Evolutionary conservation across 2,113 vertebrate genomes (phyloP).

Genomic region (human (Homo sapiens)): DNA sequence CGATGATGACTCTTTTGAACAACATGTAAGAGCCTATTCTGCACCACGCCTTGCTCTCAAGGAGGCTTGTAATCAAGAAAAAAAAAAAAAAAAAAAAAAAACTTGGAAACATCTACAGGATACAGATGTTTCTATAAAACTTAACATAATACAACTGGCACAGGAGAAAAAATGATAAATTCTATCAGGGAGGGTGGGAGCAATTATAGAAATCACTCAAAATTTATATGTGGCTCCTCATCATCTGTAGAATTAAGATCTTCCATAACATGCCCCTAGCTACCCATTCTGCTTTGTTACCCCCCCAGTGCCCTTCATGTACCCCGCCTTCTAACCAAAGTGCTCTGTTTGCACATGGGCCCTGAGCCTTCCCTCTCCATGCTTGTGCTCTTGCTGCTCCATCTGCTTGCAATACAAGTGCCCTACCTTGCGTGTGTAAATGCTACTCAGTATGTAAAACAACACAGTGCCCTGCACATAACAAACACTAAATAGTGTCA

Average conservation of each 20-base stretch:
- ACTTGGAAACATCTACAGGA: not conserved
- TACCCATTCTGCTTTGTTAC: not conserved
- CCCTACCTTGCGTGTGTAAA: not conserved
- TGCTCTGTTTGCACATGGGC: not conserved
- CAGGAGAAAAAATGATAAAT: not conserved
- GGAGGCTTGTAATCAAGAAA: not conserved
- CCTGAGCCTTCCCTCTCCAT: not conserved
- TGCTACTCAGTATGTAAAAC: not conserved
- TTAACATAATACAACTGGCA: not conserved
- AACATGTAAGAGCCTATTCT: not conserved
- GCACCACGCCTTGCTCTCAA: not conserved
- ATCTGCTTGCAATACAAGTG: not conserved
- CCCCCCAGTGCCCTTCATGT: fast-evolving
- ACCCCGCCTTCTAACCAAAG: not conserved
- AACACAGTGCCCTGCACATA: not conserved
- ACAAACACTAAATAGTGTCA: not conserved
- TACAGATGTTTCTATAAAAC: not conserved
- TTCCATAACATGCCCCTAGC: not conserved
- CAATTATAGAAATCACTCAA: not conserved
- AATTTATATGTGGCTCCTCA: not conserved
- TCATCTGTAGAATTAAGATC: not conserved
- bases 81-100: not conserved
- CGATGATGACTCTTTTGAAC: not conserved
- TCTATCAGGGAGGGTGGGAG: not conserved
- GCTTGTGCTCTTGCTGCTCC: not conserved